Conservation (phyloP, 2,113 vertebrate species). For the Scytalopus superciliaris region DNA sequence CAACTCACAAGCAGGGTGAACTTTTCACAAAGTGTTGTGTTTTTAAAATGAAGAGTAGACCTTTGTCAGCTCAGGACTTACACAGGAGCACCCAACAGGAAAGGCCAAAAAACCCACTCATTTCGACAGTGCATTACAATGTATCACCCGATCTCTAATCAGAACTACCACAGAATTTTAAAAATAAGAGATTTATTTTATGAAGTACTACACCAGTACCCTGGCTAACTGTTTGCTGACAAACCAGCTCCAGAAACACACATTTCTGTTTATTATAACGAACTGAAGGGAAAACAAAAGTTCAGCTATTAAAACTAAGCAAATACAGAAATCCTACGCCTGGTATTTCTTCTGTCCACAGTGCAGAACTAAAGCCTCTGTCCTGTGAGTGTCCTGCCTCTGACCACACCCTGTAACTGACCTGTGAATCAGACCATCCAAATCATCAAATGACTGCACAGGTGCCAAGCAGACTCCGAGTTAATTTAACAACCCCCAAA, state of each 20-base stretch:
- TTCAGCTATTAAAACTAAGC: background rate
- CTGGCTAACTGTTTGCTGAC: background rate
- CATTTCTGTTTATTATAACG: background rate
- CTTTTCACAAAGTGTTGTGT: background rate
- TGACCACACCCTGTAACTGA: background rate
- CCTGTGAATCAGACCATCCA: background rate
- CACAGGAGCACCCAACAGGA: background rate
- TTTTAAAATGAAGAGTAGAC: background rate
- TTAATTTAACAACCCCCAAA: background rate
- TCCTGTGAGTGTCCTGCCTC: accelerated
- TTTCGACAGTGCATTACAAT: background rate
- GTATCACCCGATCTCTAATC: background rate
- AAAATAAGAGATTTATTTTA: background rate
- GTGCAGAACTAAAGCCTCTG: background rate
- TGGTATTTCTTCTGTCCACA: background rate
- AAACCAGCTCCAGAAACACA: background rate
- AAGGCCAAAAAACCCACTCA: background rate
- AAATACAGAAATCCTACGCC: background rate
- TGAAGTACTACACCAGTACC: background rate
- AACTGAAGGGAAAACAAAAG: background rate
- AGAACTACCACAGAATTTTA: background rate
- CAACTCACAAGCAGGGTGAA: background rate
- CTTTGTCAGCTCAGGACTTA: background rate
- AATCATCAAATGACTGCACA: background rate
- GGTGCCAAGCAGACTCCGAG: background rate